phyloP scores from a whole-genome alignment of 2,797 vertebrate species.

The Rhadinocentrus ornatus region DNA sequence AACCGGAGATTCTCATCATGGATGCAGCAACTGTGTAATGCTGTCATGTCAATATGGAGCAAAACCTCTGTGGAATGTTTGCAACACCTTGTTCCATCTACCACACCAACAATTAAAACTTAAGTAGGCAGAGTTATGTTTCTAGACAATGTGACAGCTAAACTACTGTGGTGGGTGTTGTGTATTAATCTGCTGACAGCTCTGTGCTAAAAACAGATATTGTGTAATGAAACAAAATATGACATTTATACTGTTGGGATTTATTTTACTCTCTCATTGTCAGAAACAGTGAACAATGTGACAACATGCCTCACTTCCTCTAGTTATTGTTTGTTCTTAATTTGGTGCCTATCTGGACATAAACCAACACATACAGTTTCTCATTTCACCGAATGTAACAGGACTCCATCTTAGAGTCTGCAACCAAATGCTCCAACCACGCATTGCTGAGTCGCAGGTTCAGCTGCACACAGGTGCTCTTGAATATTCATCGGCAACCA shows the following conservation, averaged over 20 bases:
- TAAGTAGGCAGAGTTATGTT: neutral
- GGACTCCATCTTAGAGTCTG: slow-evolving; percentile 59
- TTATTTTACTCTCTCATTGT: too few species aligned
- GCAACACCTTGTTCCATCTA: too few species aligned
- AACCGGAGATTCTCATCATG: too few species aligned
- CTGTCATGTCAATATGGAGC: too few species aligned
- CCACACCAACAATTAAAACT: too few species aligned
- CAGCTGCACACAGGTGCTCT: slow-evolving; percentile 73
- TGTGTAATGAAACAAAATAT: neutral
- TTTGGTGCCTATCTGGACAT: neutral
- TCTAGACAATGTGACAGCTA: neutral
- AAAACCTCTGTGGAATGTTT: too few species aligned
- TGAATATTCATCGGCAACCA: slow-evolving; percentile 75
- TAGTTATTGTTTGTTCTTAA: too few species aligned
- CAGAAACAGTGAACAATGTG: neutral
- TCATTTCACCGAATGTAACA: slow-evolving; percentile 30
- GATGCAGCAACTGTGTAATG: too few species aligned
- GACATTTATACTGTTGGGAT: too few species aligned
- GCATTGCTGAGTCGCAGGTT: slow-evolving; percentile 58
- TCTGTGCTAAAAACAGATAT: neutral
- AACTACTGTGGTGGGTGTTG: neutral
- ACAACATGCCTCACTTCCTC: neutral
- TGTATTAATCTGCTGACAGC: neutral
- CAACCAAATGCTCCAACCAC: slow-evolving; percentile 50
- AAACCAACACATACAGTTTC: slow-evolving; percentile 18